These are phyloP conservation scores for Phocides pigmalion DNA, from an alignment of 1,140 invertebrate species.

Conservation along the genomic window DNA sequence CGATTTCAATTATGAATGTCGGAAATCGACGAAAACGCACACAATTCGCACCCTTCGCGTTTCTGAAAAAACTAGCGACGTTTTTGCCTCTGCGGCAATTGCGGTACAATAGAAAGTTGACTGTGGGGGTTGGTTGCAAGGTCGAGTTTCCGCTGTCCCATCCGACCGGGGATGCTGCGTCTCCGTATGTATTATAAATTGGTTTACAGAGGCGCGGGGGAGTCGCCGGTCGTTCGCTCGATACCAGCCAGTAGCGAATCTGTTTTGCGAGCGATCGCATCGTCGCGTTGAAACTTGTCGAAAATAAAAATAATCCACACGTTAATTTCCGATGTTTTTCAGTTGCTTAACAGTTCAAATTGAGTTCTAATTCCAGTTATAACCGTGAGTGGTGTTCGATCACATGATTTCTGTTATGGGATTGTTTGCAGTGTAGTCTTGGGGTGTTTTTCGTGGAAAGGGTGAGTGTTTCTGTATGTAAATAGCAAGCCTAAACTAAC, in stretches of 20 bases:
- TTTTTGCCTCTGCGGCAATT: constrained; percentile 79
- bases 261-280: constrained; percentile 52
- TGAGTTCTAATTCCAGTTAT: not conserved
- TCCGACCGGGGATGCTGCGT: constrained; percentile 73
- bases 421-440: constrained; percentile 39
- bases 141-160: constrained; percentile 46
- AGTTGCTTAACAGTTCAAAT: constrained; percentile 24
- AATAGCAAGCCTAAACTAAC: constrained; percentile 32
- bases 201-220: constrained; percentile 79
- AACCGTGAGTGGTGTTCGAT: constrained; percentile 21
- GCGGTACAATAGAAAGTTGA: constrained; percentile 31
- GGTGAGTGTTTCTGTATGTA: constrained; percentile 41
- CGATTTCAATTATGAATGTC: constrained; percentile 67
- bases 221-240: constrained; percentile 69
- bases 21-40: constrained; percentile 61
- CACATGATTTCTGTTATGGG: constrained; percentile 26
- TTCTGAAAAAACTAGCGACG: constrained; percentile 72
- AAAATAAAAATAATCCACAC: constrained; percentile 50
- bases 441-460: constrained; percentile 38
- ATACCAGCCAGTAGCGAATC: constrained; percentile 73
- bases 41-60: constrained; percentile 78
- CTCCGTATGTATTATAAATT: constrained; percentile 83
- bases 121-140: constrained; percentile 35
- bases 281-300: constrained; percentile 33
- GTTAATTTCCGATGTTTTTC: constrained; percentile 40